Evolutionary conservation across 2,888 invertebrate species (phyloP).

Genomic region (Campoletis raptor): DNA sequence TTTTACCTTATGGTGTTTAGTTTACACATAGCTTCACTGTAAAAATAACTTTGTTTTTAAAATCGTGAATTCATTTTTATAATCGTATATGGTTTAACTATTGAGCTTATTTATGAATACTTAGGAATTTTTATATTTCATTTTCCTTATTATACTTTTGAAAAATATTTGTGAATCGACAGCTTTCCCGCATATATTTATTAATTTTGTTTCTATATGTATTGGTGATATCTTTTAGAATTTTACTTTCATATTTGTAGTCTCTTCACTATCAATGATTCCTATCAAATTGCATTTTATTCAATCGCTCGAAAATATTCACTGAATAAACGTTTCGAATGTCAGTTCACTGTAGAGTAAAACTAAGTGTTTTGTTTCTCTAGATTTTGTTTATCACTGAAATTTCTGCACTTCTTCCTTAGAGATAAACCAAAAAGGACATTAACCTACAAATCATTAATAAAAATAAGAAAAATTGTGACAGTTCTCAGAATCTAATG

Average conservation of each 20-base stretch:
- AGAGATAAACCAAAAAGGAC: not conserved
- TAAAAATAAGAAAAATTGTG: not conserved
- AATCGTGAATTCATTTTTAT: not conserved
- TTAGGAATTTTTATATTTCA: not conserved
- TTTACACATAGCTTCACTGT: not conserved
- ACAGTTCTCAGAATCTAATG: not conserved
- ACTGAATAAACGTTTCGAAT: slow-evolving; percentile 9
- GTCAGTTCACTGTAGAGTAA: slow-evolving; percentile 13
- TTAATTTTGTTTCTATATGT: not conserved
- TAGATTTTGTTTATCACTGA: not conserved
- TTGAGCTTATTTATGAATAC: not conserved
- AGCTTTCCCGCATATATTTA: not conserved
- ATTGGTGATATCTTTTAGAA: not conserved
- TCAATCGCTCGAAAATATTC: slow-evolving; percentile 8
- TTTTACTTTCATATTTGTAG: not conserved
- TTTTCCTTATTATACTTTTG: not conserved
- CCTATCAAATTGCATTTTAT: not conserved
- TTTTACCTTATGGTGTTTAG: not conserved
- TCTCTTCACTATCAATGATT: not conserved
- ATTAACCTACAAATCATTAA: not conserved
- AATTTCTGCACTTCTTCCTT: slow-evolving; percentile 1
- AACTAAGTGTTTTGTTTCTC: not conserved
- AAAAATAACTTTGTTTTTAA: not conserved
- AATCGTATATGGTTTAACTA: not conserved
- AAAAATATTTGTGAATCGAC: not conserved